Percentiles rank a stretch among this genome's conserved stretches.
phyloP scores from a whole-genome alignment of 2,797 vertebrate species.

The Neosilurus mollespiculum region DNA sequence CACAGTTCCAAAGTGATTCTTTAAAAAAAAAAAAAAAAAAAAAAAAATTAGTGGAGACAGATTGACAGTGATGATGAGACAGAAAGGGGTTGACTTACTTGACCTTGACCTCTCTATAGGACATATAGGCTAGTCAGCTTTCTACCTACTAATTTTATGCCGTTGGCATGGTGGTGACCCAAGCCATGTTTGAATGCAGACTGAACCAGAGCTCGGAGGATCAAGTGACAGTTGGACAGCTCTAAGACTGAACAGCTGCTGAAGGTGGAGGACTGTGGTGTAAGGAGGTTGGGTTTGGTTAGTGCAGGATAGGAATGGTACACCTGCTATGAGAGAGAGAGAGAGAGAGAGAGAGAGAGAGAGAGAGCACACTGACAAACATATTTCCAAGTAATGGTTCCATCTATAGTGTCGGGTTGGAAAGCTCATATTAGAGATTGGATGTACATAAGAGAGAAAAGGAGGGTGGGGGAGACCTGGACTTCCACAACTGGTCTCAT shows the following conservation, averaged over 20 bases:
- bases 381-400: slow-evolving; percentile 59
- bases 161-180: slow-evolving; percentile 36
- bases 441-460: slow-evolving; percentile 2
- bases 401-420: slow-evolving; percentile 44
- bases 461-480: slow-evolving; percentile 44
- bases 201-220: slow-evolving; percentile 41
- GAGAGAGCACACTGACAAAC: slow-evolving; percentile 47
- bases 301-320: slow-evolving; percentile 47
- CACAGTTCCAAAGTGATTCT: neutral
- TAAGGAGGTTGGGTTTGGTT: slow-evolving; percentile 30
- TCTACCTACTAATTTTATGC: slow-evolving; percentile 54
- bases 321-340: slow-evolving; percentile 23
- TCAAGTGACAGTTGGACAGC: slow-evolving; percentile 50
- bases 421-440: slow-evolving; percentile 29
- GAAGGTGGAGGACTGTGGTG: slow-evolving; percentile 30
- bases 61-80: neutral
- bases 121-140: slow-evolving; percentile 34
- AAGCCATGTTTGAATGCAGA: slow-evolving; percentile 52
- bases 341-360: neutral
- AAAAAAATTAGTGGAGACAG: neutral
- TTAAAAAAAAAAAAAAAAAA: neutral
- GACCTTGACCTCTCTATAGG: slow-evolving; percentile 34
- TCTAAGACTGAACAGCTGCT: slow-evolving; percentile 49
- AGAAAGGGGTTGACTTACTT: neutral
- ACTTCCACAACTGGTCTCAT: slow-evolving; percentile 67